These are phyloP conservation scores for Oenanthe melanoleuca DNA, from an alignment of 2,113 vertebrate genomes.

Conservation along the genomic window DNA sequence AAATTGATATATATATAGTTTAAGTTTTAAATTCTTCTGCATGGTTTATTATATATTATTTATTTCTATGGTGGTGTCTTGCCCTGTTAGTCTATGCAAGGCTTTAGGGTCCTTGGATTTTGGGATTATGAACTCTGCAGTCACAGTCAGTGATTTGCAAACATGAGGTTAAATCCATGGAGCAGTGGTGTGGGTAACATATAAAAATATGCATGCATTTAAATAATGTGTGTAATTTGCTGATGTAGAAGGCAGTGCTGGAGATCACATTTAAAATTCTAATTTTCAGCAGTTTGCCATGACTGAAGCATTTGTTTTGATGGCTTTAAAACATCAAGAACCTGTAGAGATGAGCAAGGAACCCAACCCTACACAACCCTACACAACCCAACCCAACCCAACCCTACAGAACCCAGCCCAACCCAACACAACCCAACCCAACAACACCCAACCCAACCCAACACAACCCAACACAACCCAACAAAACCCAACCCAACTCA, in stretches of 20 bases:
- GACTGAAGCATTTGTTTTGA: neutral
- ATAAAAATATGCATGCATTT: neutral
- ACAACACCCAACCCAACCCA: too few relatives aligned
- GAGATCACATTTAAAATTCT: neutral
- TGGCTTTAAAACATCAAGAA: neutral
- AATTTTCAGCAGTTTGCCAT: neutral
- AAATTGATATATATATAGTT: neutral
- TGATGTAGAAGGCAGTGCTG: neutral
- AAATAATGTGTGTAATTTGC: neutral
- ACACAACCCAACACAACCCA: too few relatives aligned
- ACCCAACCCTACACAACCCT: too few relatives aligned
- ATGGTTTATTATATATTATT: neutral
- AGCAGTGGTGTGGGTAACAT: neutral
- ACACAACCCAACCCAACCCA: too few relatives aligned
- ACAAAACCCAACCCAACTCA: too few relatives aligned
- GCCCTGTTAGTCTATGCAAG: neutral
- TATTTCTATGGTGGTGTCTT: neutral
- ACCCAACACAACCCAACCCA: too few relatives aligned
- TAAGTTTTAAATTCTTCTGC: neutral
- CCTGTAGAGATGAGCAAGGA: neutral
- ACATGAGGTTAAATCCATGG: neutral
- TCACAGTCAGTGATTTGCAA: neutral
- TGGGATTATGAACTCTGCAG: neutral
- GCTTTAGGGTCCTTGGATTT: neutral
- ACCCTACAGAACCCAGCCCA: too few relatives aligned